Base-by-base conservation (phyloP, 1,140 invertebrate genomes). In the Cryptotermes secundus region DNA sequence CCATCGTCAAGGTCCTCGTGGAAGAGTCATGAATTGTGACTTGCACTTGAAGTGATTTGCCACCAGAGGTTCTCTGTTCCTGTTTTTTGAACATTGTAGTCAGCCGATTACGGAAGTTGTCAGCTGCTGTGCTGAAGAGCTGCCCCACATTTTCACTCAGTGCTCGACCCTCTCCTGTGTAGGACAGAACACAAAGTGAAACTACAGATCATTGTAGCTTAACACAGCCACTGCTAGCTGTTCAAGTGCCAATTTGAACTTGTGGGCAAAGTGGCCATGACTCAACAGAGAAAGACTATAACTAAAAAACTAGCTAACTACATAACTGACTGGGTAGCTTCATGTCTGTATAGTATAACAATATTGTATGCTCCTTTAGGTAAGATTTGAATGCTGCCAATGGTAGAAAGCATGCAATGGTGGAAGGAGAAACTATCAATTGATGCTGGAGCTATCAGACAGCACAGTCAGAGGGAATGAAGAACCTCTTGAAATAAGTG, bases 1-100 rank as follows among this genome's bases (percentile, higher is more conserved):
- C 83, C 10, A 87, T 85, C 31, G 34, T 86, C 9, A 87, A 59
- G 34, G 45, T 84, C 12, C 19, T n/a, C 3, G 72, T 24, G 45
- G 36, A 53, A 36, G 65, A 34, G 59, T 84, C n/a, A 19, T 31
- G 31, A 80, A 84, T 65, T 34, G 53, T 79, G 36, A 72, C 22
- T 34, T 38, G 38, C 65, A 84, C 83, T n/a, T 35, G 36, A 34
- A 84, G 65, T n/a, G 83, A 34, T 34, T 31, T 79, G 14, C 65
- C 72, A n/a, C n/a, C 38, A 53, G 10, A 82, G n/a, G 42, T 19
- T 31, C 31, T n/a, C 34, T 45, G 42, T 4, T 38, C 81, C 22
- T 4, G 22, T 34, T 59, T 59, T 12, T 31, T 82, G 38, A 34
- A n/a, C 81, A 82, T 14, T n/a, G 31, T 31, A 45, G 53, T 34